Evolutionary conservation across 30 jellyfish, hydroid and myxozoan species (phyloP), one percentile per base, ranked within the genome.

Genomic region (Cassiopea andromeda): DNA sequence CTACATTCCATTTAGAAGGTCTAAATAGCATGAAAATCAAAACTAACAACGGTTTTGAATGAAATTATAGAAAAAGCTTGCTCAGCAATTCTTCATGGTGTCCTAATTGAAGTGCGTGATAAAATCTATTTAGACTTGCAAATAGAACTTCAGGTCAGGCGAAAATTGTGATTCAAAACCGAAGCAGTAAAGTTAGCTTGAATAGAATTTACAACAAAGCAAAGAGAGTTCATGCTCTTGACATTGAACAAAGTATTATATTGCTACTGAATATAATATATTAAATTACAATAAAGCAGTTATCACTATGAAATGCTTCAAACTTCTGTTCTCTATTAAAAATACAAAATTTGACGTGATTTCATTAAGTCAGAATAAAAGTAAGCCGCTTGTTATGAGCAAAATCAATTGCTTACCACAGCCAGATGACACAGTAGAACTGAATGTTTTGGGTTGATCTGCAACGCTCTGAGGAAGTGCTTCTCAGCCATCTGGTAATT

Each of bases 391-490:
- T 64, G 73, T 3, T 54, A 54, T 54, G 12, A 3, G 12, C 64
- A 54, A 54, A 6, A 54, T 6, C 64, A 10, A 10, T 7, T 4
- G 77, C 98, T 77, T 82, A 96, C 99, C 93, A 96, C 99, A 54
- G 99, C 99, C 44, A 96, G 81, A 89, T 96, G 98, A 70, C 99
- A 93, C 60, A 92, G 96, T 12, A 96, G 93, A 16, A 96, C 97
- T 3, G 99, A 96, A 73, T 87, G 88, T 69, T 90, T 92, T 1
- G 99, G 97, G 68, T 96, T 92, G 83, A 96, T 96, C 75, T 96
- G 88, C 82, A 96, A 66, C 59, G 99, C 97, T 38, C 85, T 92
- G 84, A 89, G 93, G 85, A 79, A 96, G 71, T 96, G 98, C 69
- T 84, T 89, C 54, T 96, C 97, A 9, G 99, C 99, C 47, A 96